Conservation (phyloP, 2,888 invertebrate species). For the Drosophila anceps region DNA sequence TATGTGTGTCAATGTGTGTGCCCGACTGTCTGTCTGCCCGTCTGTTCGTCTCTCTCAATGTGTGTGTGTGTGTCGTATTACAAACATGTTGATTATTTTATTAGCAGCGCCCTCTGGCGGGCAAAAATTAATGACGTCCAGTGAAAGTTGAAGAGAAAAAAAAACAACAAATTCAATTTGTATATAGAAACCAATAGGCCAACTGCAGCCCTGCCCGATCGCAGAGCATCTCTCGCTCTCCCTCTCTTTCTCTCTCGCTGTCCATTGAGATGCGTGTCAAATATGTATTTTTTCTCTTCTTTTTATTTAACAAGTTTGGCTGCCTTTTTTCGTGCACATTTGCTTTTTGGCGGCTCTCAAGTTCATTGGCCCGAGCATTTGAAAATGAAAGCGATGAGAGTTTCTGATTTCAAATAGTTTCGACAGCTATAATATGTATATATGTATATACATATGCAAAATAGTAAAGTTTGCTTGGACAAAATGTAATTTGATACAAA, state of each 20-base stretch:
- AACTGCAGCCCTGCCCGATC: constrained; percentile 17
- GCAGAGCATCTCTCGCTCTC: constrained; percentile 1
- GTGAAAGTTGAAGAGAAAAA: constrained; percentile 62
- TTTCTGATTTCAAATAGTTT: constrained; percentile 35
- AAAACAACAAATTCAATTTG: constrained; percentile 18
- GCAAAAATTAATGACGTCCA: constrained; percentile 70
- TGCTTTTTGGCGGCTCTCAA: constrained; percentile 39
- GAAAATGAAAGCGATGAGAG: constrained; percentile 71
- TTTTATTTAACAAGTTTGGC: constrained; percentile 34
- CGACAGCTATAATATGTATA: neutral
- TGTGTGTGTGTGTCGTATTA: constrained; percentile 14
- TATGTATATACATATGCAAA: constrained; percentile 48
- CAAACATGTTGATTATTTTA: constrained; percentile 32
- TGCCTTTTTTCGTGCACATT: constrained; percentile 38
- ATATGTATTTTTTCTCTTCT: constrained; percentile 18
- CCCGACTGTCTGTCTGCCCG: neutral
- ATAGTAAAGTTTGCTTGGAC: constrained; percentile 21
- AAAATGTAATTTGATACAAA: constrained; percentile 37
- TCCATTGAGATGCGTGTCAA: constrained; percentile 59
- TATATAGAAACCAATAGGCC: constrained; percentile 50
- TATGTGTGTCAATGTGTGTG: neutral
- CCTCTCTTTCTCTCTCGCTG: neutral
- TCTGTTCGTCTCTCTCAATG: neutral
- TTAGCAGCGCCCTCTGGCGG: constrained; percentile 38
- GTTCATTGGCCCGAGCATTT: constrained; percentile 67